A percentile compares a stretch with the other conserved stretches of the same genome.
These are phyloP conservation scores for Hyphantria cunea DNA, from an alignment of 1,140 invertebrate genomes.

Conservation along the genomic window DNA sequence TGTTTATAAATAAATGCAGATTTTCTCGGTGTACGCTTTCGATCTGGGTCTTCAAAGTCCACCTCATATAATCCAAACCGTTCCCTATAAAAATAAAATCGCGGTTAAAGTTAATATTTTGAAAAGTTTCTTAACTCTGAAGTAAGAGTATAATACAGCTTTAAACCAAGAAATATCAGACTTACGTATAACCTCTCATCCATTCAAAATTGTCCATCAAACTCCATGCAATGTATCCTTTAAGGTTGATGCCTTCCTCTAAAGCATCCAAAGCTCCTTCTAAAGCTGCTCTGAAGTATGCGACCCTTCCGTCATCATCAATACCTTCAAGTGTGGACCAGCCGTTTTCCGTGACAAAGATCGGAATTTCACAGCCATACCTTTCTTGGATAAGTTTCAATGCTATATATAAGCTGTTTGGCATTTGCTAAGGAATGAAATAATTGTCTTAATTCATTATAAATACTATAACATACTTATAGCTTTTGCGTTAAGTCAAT, in stretches of 20 bases:
- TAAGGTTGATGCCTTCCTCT: conserved; percentile 86
- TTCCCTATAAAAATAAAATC: conserved; percentile 26
- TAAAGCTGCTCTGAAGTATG: conserved; percentile 44
- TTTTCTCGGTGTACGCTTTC: conserved; percentile 84
- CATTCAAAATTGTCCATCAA: conserved; percentile 58
- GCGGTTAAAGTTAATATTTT: too few relatives aligned
- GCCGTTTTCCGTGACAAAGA: conserved; percentile 27
- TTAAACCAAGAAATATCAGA: conserved; percentile 76
- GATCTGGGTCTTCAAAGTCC: conserved; percentile 84
- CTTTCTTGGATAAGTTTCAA: conserved; percentile 13
- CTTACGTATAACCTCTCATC: conserved; percentile 81
- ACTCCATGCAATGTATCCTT: conserved; percentile 44
- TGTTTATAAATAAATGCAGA: conserved; percentile 76
- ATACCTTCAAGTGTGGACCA: conserved; percentile 27
- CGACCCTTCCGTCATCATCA: conserved; percentile 15
- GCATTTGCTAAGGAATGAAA: conserved; percentile 29
- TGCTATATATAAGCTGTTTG: conserved; percentile 17
- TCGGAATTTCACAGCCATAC: conserved; percentile 10
- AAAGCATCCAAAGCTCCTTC: conserved; percentile 85
- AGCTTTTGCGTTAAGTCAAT: too few relatives aligned
- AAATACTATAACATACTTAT: too few relatives aligned
- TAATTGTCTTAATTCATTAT: too few relatives aligned
- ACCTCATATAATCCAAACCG: conserved; percentile 82
- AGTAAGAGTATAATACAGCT: conserved; percentile 29
- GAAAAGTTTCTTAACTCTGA: too few relatives aligned